Percentiles rank a stretch among this genome's conserved stretches.
phyloP scores from a whole-genome alignment of 2,113 vertebrate genomes.

The Prolemur simus region DNA sequence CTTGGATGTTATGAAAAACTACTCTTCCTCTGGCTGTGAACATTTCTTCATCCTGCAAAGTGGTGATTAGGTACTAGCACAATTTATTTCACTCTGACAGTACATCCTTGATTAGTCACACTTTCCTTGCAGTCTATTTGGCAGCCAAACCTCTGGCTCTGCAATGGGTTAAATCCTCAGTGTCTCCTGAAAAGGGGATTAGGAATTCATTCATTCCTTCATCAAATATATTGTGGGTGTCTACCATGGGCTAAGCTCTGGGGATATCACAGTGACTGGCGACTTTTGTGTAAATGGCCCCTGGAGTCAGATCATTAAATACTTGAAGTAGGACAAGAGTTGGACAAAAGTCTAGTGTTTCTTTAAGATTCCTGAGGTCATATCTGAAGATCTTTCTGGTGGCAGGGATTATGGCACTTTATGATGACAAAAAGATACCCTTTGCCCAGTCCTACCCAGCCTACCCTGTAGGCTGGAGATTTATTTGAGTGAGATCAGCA shows the following conservation, averaged over 20 bases:
- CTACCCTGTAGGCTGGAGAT: neutral
- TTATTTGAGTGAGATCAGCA: conserved; percentile 24
- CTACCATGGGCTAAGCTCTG: neutral
- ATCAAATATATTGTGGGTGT: neutral
- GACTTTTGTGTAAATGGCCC: neutral
- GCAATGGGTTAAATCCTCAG: neutral
- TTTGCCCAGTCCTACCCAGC: neutral
- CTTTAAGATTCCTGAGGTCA: neutral
- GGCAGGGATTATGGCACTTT: neutral
- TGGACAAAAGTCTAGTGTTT: neutral
- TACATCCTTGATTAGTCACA: neutral
- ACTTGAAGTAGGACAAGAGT: neutral
- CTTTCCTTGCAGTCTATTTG: neutral
- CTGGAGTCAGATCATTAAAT: neutral
- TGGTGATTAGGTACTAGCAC: neutral
- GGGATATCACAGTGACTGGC: neutral
- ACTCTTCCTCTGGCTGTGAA: neutral
- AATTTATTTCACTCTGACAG: neutral
- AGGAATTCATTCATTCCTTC: neutral
- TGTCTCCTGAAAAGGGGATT: neutral
- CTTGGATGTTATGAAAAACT: neutral
- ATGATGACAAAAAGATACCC: neutral
- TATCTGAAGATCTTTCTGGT: neutral
- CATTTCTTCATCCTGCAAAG: neutral
- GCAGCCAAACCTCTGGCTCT: neutral